Percentiles rank a stretch among this genome's conserved stretches.
Conservation (phyloP, 2,888 invertebrate species). For the Plagodis pulveraria region DNA sequence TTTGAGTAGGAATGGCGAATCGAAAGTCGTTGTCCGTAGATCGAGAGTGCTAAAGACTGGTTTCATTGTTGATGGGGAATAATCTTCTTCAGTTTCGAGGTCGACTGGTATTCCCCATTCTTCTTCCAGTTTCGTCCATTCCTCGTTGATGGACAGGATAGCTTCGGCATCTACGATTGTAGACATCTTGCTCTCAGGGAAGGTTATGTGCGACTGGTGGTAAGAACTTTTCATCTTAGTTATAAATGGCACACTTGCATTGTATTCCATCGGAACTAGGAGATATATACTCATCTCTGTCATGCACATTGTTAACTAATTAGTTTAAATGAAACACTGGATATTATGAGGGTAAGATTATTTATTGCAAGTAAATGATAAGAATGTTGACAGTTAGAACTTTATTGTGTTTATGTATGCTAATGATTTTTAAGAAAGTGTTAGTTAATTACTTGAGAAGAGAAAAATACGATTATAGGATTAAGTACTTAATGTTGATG, state of each 20-base stretch:
- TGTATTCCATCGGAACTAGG: not conserved
- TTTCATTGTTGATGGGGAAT: conserved; percentile 41
- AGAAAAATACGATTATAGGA: not conserved
- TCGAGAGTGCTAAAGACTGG: conserved; percentile 67
- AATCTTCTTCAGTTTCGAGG: conserved; percentile 67
- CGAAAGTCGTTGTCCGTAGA: conserved; percentile 65
- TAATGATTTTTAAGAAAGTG: conserved; percentile 15
- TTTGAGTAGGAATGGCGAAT: conserved; percentile 69
- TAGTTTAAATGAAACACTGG: conserved; percentile 3
- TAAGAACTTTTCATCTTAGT: conserved; percentile 1
- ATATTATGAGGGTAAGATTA: conserved; percentile 12
- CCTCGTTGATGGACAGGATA: conserved; percentile 67
- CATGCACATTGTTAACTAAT: conserved; percentile 17
- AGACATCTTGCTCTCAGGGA: conserved; percentile 17
- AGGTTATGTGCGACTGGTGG: conserved; percentile 23
- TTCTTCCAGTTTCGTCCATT: conserved; percentile 70
- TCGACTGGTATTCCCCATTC: conserved; percentile 73
- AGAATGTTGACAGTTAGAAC: not conserved
- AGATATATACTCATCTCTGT: conserved; percentile 19
- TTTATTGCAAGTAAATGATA: conserved; percentile 5
- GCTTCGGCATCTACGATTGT: conserved; percentile 61
- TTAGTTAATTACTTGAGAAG: not conserved
- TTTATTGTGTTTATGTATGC: conserved; percentile 1
- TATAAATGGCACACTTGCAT: conserved; percentile 32
- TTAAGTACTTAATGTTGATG: not conserved